Evolutionary conservation across 2,888 invertebrate species (phyloP), one percentile per base, ranked within the genome.

Genomic region (Drosophila nigricruria): DNA sequence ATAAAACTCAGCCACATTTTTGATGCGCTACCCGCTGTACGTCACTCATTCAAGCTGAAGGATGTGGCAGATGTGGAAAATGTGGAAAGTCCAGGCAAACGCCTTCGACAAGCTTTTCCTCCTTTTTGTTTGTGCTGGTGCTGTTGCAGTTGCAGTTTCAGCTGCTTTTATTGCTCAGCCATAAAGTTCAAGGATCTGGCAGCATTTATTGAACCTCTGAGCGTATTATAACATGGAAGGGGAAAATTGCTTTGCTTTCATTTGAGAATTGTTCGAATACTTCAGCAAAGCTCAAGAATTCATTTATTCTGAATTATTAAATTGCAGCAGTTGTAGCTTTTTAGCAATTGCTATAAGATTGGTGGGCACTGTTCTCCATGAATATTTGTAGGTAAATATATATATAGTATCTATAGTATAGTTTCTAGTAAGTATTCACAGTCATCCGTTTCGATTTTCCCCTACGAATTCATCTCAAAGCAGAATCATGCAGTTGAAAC

Each of bases 101-200:
- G 62, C 57, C 79, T 79, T 81, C 74, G 69, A 70, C 69, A 81
- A 70, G 57, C 62, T 59, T 68, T 78, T 66, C 57, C 56, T 49
- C 61, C 43, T 40, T 54, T 20, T 14, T 62, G 2, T 16, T 62
- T 50, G 32, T 61, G 25, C 52, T 64, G 61, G 54, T 68, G 4
- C 38, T 61, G 25, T 54, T 69, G 63, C 60, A 68, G 6, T 12
- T 45, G 25, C 23, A 45, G 47, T 10, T 30, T 27, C 27, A 47
- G 27, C n/a, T 27, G 63, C 67, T 52, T 25, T 45, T 57, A 38
- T 58, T 63, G 58, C 68, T 54, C 34, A 45, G 30, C 62, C 74
- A 63, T 77, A 83, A 77, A 79, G 79, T 79, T 81, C 79, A 77
- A 84, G 84, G 64, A 84, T 71, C 58, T 73, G 62, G 30, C 32